Percentiles rank a stretch among this genome's conserved stretches.
Conservation (phyloP, 2,113 vertebrate species). For the Oceanodroma tethys region DNA sequence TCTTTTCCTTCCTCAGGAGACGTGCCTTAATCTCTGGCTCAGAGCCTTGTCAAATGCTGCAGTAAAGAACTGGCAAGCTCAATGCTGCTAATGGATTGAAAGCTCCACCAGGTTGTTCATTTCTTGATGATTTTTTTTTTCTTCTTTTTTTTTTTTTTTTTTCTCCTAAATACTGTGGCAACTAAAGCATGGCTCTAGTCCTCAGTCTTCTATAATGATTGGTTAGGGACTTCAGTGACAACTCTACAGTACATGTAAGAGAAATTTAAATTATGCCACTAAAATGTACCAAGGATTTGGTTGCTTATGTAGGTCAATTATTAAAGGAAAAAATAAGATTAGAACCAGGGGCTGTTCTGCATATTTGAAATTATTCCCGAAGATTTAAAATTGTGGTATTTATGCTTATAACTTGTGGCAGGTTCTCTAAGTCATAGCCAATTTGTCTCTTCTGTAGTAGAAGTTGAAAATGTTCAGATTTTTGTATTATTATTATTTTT, state of each 20-base stretch:
- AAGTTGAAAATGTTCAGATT: neutral
- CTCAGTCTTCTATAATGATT: neutral
- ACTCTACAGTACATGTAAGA: neutral
- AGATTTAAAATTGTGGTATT: slow-evolving; percentile 14
- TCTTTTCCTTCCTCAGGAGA: slow-evolving; percentile 43
- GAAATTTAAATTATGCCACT: slow-evolving; percentile 30
- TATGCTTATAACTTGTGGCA: slow-evolving; percentile 27
- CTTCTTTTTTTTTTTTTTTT: neutral
- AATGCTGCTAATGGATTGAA: slow-evolving; percentile 55
- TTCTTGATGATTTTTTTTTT: neutral
- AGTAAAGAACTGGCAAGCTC: slow-evolving; percentile 59
- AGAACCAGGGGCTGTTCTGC: slow-evolving; percentile 21
- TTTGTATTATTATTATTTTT: neutral
- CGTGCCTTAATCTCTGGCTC: slow-evolving; percentile 49
- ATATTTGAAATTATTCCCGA: slow-evolving; percentile 1
- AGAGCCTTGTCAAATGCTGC: slow-evolving; percentile 44
- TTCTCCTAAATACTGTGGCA: neutral
- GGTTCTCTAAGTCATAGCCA: neutral
- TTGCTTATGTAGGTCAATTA: slow-evolving; percentile 36
- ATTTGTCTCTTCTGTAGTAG: neutral
- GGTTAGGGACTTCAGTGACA: neutral
- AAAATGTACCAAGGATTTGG: neutral
- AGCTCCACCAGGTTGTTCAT: slow-evolving; percentile 64
- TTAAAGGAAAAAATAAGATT: slow-evolving; percentile 31
- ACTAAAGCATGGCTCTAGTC: neutral